These are phyloP conservation scores for Gobiocypris rarus DNA, from an alignment of 2,113 vertebrate species.

Conservation along the genomic window DNA sequence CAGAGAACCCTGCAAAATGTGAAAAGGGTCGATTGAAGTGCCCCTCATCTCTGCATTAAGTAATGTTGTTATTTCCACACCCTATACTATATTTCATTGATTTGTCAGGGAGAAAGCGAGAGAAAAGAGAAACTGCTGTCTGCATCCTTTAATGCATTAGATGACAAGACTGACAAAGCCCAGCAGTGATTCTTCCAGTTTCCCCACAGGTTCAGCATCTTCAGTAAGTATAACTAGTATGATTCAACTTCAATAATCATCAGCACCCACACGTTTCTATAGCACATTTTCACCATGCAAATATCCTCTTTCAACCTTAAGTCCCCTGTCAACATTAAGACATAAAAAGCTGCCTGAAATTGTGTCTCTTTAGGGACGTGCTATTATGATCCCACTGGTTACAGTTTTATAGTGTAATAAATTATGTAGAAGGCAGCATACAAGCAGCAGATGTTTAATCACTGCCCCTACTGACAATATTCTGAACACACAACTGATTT, in stretches of 20 bases:
- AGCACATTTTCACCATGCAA: not conserved
- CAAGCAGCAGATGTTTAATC: conserved; percentile 2
- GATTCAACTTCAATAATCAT: not conserved
- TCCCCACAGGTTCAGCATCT: not conserved
- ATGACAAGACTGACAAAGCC: not conserved
- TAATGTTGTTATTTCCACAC: no score
- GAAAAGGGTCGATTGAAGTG: not conserved
- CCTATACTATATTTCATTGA: not conserved
- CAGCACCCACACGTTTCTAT: not conserved
- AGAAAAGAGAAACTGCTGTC: not conserved
- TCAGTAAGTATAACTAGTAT: not conserved
- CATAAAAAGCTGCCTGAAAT: not conserved
- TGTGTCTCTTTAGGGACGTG: not conserved
- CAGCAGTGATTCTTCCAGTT: not conserved
- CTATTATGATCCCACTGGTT: not conserved
- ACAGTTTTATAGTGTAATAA: not conserved
- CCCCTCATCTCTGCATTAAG: not conserved
- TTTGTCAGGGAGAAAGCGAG: not conserved
- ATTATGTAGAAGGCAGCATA: not conserved
- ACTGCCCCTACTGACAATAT: not conserved
- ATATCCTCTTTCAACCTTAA: not conserved
- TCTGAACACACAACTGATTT: not conserved
- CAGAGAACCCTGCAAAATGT: no score
- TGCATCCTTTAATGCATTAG: not conserved
- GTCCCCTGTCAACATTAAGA: not conserved